Evolutionary conservation across 2,113 vertebrate species (phyloP), one percentile per base, ranked within the genome.

Genomic region (Alligator sinensis): DNA sequence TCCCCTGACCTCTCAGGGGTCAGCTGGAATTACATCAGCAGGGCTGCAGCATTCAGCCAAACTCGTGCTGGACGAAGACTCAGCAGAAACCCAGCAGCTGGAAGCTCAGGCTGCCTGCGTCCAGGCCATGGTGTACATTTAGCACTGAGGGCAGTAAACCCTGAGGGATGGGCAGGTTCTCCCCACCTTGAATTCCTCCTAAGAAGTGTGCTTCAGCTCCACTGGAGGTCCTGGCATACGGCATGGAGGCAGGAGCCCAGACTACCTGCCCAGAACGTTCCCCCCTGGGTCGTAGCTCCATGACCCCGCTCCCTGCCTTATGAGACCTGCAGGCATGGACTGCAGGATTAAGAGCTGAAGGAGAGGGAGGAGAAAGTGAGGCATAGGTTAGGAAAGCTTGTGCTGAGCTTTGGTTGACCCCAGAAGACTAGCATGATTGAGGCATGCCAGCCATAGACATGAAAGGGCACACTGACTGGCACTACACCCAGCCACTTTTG

Each of bases 21-120:
- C 38, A 27, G n/a, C 4, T 80, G 38, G 62, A 59, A 21, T 59
- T 62, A 3, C 3, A 0, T 2, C 38, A 55, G 61, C 21, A 24
- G 54, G 60, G 47, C 14, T 80, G 74, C 16, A 14, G 74, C n/a
- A 16, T 55, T 25, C 17, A 24, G 63, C 3, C 0, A 54, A 63
- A 30, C 21, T 72, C 1, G 0, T 0, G 30, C 13, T 55, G 34
- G 5, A 16, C 15, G 54, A 9, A 2, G 9, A 70, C 28, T 11
- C 22, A 5, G 2, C 2, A 2, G 5, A 38, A 27, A 78, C 18
- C 55, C 10, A 4, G 75, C 5, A 5, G 16, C 54, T 57, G 54
- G 54, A 77, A 47, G 28, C 28, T 62, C 6, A 12, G 54, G 4
- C 14, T 87, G 21, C 12, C 21, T 28, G 60, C 15, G 34, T 4